Conservation (phyloP, 2,797 vertebrate species). For the Glyptemys insculpta region DNA sequence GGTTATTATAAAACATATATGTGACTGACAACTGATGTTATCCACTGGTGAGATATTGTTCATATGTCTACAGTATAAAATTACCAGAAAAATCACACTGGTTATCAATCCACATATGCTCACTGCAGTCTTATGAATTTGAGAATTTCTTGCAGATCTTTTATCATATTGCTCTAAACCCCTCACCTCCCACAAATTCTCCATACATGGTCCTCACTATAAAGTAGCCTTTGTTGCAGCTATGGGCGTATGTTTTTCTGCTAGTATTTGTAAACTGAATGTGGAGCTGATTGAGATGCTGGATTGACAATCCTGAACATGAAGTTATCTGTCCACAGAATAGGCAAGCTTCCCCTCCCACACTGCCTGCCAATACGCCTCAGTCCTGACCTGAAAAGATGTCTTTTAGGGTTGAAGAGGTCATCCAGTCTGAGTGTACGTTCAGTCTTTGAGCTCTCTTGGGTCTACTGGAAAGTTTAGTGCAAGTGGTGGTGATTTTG, state of each 20-base stretch:
- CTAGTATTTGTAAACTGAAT: slow-evolving; percentile 48
- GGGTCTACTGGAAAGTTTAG: background rate
- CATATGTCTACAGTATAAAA: slow-evolving; percentile 68
- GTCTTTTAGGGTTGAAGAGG: background rate
- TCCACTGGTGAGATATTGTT: slow-evolving; percentile 77
- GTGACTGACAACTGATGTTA: slow-evolving; percentile 75
- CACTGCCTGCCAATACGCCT: accelerated
- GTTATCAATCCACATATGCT: slow-evolving; percentile 63
- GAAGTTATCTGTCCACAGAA: background rate
- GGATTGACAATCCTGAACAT: background rate
- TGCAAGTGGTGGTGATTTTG: background rate
- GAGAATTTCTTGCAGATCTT: slow-evolving; percentile 61
- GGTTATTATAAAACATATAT: slow-evolving; percentile 77
- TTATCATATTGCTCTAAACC: slow-evolving; percentile 52
- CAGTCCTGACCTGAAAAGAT: background rate
- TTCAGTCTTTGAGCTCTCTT: background rate
- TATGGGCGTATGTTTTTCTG: slow-evolving; percentile 40
- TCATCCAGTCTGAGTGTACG: background rate
- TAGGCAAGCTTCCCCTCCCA: background rate
- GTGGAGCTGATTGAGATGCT: background rate
- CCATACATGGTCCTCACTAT: slow-evolving; percentile 20
- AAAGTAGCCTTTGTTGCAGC: slow-evolving; percentile 20
- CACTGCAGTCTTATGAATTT: slow-evolving; percentile 47
- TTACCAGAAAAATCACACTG: slow-evolving; percentile 70
- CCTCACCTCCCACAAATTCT: slow-evolving; percentile 67